These are phyloP conservation scores for Myotis yumanensis DNA, from an alignment of 2,113 vertebrate species.

Conservation along the genomic window DNA sequence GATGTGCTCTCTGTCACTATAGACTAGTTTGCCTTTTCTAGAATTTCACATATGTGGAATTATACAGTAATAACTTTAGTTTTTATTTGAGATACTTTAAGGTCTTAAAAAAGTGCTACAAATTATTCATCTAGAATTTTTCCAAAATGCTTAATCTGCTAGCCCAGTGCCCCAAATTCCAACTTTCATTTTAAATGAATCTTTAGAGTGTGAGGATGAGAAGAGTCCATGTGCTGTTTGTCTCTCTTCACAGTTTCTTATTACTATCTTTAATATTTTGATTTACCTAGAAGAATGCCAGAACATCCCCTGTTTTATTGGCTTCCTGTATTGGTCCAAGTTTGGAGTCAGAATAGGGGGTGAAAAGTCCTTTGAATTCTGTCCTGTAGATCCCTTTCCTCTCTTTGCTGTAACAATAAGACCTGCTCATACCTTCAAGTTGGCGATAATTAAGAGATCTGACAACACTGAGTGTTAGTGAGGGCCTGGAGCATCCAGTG, in stretches of 20 bases:
- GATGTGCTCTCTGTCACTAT: not conserved
- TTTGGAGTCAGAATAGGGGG: not conserved
- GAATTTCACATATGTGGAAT: not conserved
- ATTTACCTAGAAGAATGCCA: not conserved
- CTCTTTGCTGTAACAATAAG: not conserved
- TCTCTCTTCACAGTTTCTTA: not conserved
- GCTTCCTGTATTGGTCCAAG: not conserved
- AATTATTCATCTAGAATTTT: not conserved
- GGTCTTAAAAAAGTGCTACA: not conserved
- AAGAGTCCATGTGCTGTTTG: not conserved
- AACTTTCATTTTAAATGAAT: not conserved
- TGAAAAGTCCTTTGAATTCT: not conserved
- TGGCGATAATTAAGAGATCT: not conserved
- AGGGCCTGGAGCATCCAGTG: not conserved
- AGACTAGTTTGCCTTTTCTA: not conserved
- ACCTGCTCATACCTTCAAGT: not conserved
- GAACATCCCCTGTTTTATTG: not conserved
- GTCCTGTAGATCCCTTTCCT: not conserved
- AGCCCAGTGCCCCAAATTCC: not conserved
- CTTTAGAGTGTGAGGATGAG: not conserved
- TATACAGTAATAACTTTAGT: not conserved
- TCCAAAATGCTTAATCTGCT: not conserved
- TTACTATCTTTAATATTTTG: not conserved
- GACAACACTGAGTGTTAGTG: not conserved
- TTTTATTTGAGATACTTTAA: not conserved